Base-by-base conservation (phyloP, 2,113 vertebrate genomes). In the Lamprotornis superbus region DNA sequence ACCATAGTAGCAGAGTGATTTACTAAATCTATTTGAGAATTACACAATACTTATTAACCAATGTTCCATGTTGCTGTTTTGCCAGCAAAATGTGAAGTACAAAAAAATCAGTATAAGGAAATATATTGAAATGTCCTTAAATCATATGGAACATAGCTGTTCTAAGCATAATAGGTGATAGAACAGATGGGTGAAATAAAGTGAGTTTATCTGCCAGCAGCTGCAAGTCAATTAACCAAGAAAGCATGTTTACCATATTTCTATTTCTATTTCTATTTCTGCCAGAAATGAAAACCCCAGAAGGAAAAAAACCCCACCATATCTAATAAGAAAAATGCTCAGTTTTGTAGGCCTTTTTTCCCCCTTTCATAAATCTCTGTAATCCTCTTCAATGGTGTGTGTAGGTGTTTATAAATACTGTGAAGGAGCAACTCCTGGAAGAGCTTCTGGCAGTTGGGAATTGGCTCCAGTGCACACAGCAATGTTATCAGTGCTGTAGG, bases 361-460 rank as follows among this genome's bases (percentile, higher is more conserved):
- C 31, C 16, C 23, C 42, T 91, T 93, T 93, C 92, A 77, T 69
- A 94, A 75, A 93, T 78, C 88, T 95, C 71, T 94, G 71, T 94
- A 96, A 95, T 92, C 93, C 76, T 80, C 80, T 87, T 89, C 77
- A 69, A 47, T 70, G 40, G 20, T 63, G 39, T 90, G 49, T 96
- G 83, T 87, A 94, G 95, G 78, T 96, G 91, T 95, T 95, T 85
- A 79, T 56, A 91, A 92, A 79, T 64, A 77, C 75, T 89, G n/a
- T 15, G 59, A 92, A 85, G 87, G 57, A 83, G 55, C 55, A 39
- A 30, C 81, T 89, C 70, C 52, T 87, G 63, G 81, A 94, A 92
- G 70, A 75, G 70, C 74, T 95, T 59, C 74, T 74, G 78, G 86
- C 83, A 60, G 39, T 49, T 57, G 68, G 44, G 68, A 85, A 87